Evolutionary conservation across 2,797 vertebrate species (phyloP).

Genomic region (Rhinoraja longicauda): DNA sequence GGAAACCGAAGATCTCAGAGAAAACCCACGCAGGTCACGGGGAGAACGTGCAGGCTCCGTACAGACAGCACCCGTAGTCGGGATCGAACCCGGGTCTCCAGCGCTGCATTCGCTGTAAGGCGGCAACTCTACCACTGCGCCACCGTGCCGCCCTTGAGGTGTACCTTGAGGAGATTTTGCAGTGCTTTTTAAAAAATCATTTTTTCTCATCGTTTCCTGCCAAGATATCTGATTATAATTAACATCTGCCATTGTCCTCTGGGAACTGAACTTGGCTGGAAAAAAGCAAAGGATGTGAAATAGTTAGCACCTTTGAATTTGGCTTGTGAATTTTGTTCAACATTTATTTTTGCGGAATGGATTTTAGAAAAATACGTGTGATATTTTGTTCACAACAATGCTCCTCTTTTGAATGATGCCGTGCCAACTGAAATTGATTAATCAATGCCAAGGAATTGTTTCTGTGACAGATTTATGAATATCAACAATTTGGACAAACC

Average conservation of each 20-base stretch:
- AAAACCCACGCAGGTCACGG: no score
- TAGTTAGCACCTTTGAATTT: not conserved
- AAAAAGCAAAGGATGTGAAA: not conserved
- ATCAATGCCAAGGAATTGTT: not conserved
- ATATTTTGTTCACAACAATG: not conserved
- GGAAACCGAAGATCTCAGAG: no score
- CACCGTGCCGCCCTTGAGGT: no score
- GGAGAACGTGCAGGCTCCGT: no score
- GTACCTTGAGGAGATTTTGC: no score
- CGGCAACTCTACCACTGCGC: no score
- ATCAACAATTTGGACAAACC: no score
- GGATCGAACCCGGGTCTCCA: no score
- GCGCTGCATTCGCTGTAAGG: no score
- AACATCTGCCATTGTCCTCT: slow-evolving; percentile 3
- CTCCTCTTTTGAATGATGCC: no score
- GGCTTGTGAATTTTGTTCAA: not conserved
- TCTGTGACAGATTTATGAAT: not conserved
- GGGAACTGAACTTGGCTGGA: not conserved
- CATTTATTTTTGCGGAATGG: not conserved
- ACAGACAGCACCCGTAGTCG: no score
- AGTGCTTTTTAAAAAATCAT: no score
- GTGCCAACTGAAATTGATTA: not conserved
- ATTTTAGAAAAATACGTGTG: not conserved
- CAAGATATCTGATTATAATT: not conserved
- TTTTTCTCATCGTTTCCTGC: not conserved